A percentile compares a stretch with the other conserved stretches of the same genome.
Conservation (phyloP, 53 echinoderm and acorn worm genomes). For the Pentamera pediparva region DNA sequence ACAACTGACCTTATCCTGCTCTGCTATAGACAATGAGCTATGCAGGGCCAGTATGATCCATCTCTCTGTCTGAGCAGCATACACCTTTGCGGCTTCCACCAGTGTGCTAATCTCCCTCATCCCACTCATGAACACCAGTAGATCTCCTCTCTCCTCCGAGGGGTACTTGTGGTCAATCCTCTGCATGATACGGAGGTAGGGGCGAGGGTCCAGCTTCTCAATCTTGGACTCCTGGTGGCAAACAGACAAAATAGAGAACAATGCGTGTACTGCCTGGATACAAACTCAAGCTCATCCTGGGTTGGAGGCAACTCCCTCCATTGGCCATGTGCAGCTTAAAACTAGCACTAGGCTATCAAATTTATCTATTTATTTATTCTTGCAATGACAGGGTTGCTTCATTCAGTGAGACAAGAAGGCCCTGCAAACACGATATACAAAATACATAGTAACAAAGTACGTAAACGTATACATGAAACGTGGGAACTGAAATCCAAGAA, state of each 20-base stretch:
- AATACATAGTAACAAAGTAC: no score
- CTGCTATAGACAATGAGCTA: constrained; percentile 86
- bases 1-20: constrained; percentile 96
- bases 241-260: background rate
- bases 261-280: no score
- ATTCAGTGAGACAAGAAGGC: no score
- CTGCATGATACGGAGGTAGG: constrained; percentile 98
- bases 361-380: background rate
- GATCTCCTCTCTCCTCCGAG: constrained; percentile 79
- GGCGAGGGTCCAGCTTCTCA: constrained; percentile 88
- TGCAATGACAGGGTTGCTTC: no score
- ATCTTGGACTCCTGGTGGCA: constrained; percentile 49
- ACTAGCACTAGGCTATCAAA: background rate
- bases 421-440: no score
- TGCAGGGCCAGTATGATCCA: constrained; percentile 93
- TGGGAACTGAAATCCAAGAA: no score
- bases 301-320: no score
- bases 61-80: constrained; percentile 71
- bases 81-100: constrained; percentile 80
- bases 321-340: no score
- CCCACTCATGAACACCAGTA: constrained; percentile 90
- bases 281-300: no score
- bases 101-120: constrained; percentile 90
- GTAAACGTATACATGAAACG: no score
- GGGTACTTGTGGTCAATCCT: constrained; percentile 97